Conservation (phyloP, 2,797 vertebrate genomes). For the Hydrolagus colliei region DNA sequence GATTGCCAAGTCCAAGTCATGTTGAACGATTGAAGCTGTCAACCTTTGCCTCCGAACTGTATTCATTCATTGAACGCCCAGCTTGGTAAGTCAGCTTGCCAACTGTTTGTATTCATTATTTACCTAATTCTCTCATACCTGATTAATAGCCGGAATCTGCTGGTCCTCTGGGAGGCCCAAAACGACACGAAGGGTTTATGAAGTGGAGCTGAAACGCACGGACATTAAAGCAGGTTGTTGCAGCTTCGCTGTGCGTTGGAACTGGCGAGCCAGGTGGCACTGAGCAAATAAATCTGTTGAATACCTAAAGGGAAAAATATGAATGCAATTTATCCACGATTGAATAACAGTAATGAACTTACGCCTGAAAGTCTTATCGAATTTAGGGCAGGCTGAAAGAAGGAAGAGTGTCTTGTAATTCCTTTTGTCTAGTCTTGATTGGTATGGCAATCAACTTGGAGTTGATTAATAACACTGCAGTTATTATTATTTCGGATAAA, state of each 20-base stretch:
- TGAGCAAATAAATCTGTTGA: neutral
- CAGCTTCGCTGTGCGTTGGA: neutral
- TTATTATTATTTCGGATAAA: too few species aligned
- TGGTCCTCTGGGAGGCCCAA: neutral
- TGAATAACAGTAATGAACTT: too few species aligned
- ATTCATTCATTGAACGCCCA: neutral
- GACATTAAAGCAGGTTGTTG: neutral
- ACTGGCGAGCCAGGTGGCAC: neutral
- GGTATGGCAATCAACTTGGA: too few species aligned
- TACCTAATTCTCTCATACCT: neutral
- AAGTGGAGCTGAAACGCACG: neutral
- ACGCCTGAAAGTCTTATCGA: too few species aligned
- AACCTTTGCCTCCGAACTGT: neutral
- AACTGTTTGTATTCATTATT: neutral
- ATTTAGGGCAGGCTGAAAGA: too few species aligned
- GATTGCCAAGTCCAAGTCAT: neutral
- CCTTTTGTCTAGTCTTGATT: too few species aligned
- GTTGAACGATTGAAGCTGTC: neutral
- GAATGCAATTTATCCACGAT: too few species aligned
- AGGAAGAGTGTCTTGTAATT: too few species aligned
- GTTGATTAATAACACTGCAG: too few species aligned
- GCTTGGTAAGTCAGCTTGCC: neutral
- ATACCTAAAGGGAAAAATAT: neutral
- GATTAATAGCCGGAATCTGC: slow-evolving; percentile 1
- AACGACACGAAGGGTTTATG: neutral